phyloP scores from a whole-genome alignment of 2,797 vertebrate species.

The Tokudaia tokunoshimensis region DNA sequence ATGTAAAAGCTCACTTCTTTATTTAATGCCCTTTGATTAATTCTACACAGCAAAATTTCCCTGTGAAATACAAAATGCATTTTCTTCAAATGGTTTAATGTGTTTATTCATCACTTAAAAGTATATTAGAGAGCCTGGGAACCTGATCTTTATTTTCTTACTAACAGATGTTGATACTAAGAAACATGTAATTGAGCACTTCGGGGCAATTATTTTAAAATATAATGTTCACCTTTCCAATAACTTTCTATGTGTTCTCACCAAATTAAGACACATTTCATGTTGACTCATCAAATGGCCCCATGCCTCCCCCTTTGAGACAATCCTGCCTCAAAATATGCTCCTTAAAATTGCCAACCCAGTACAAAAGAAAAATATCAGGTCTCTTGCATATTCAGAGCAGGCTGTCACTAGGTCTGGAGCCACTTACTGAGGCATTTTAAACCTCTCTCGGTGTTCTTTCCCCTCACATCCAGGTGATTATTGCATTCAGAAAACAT shows the following conservation, averaged over 20 bases:
- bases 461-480: slow-evolving; percentile 40
- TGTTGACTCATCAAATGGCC: slow-evolving; percentile 73
- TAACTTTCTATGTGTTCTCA: slow-evolving; percentile 71
- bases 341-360: slow-evolving; percentile 37
- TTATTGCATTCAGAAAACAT: slow-evolving; percentile 31
- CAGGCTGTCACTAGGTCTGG: slow-evolving; percentile 44
- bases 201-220: slow-evolving; percentile 79
- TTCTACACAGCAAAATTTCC: slow-evolving; percentile 55
- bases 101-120: slow-evolving; percentile 76
- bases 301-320: slow-evolving; percentile 18
- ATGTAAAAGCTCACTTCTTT: slow-evolving; percentile 45
- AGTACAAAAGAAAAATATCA: slow-evolving; percentile 13
- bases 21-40: slow-evolving; percentile 60
- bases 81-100: slow-evolving; percentile 73
- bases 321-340: slow-evolving; percentile 9
- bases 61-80: slow-evolving; percentile 37
- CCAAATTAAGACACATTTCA: slow-evolving; percentile 79
- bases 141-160: slow-evolving; percentile 80
- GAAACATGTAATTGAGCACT: slow-evolving; percentile 77
- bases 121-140: slow-evolving; percentile 68
- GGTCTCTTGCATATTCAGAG: slow-evolving; percentile 70
- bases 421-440: slow-evolving; percentile 34
- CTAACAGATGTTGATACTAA: slow-evolving; percentile 78
- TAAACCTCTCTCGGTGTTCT: slow-evolving; percentile 1
- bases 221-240: slow-evolving; percentile 77